These are phyloP conservation scores for Gephyroberyx darwinii DNA, from an alignment of 2,797 vertebrate genomes.

Conservation along the genomic window DNA sequence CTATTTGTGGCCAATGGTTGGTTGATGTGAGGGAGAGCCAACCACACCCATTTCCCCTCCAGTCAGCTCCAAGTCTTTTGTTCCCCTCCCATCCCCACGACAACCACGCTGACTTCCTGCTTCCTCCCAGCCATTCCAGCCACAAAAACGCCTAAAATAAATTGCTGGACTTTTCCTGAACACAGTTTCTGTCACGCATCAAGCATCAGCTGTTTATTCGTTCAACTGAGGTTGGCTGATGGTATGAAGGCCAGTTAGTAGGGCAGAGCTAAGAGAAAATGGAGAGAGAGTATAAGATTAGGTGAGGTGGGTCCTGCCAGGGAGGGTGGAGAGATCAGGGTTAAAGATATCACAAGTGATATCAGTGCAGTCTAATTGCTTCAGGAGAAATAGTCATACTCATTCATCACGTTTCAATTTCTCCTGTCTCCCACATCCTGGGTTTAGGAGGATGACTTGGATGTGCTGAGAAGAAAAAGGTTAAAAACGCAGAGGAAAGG, in stretches of 20 bases:
- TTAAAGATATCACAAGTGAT: constrained; percentile 36
- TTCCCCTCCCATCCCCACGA: constrained; percentile 76
- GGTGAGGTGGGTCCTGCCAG: constrained; percentile 36
- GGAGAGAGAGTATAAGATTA: constrained; percentile 31
- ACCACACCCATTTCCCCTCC: constrained; percentile 81
- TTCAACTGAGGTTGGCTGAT: constrained; percentile 56
- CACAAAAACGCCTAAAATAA: constrained; percentile 78
- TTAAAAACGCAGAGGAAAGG: not conserved
- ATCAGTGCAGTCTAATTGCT: constrained; percentile 25
- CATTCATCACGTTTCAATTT: constrained; percentile 3
- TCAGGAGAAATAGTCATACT: not conserved
- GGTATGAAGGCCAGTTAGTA: constrained; percentile 59
- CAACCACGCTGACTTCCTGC: constrained; percentile 81
- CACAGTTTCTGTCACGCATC: constrained; percentile 67
- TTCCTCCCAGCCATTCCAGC: constrained; percentile 74
- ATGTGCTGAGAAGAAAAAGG: not conserved
- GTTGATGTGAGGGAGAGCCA: constrained; percentile 73
- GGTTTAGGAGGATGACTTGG: not conserved
- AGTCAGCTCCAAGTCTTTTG: constrained; percentile 77
- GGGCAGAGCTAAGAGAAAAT: constrained; percentile 52
- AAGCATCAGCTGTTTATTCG: constrained; percentile 76
- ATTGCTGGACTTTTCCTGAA: constrained; percentile 71
- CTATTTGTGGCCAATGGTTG: constrained; percentile 73
- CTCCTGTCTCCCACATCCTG: not conserved
- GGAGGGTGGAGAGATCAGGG: constrained; percentile 40